Evolutionary conservation across 1,140 invertebrate genomes (phyloP).

Genomic region (Atopsyche davidsoni): DNA sequence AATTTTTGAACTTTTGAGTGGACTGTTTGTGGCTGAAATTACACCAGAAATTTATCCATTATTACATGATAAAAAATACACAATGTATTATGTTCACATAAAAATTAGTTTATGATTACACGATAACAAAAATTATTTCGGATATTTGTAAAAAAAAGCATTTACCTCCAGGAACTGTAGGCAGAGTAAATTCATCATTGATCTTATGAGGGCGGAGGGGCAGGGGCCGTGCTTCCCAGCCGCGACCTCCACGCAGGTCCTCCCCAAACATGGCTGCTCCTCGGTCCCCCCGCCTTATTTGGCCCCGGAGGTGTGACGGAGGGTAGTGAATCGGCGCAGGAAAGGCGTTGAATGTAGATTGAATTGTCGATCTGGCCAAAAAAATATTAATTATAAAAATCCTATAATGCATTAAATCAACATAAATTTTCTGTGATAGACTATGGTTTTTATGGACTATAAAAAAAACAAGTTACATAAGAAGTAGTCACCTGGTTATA

Average conservation of each 20-base stretch:
- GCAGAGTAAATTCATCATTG: slow-evolving; percentile 43
- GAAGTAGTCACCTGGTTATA: not conserved
- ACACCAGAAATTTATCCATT: no score
- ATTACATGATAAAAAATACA: no score
- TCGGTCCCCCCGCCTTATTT: slow-evolving; percentile 9
- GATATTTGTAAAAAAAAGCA: no score
- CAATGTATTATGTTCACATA: no score
- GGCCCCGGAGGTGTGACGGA: not conserved
- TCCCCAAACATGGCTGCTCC: slow-evolving; percentile 11
- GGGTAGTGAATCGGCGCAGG: slow-evolving; percentile 9
- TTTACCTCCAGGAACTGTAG: slow-evolving; percentile 47
- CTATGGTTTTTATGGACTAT: no score
- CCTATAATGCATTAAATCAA: no score
- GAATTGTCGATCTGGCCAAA: slow-evolving; percentile 4
- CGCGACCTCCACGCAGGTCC: slow-evolving; percentile 7
- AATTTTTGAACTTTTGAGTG: slow-evolving; percentile 23
- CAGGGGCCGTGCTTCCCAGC: slow-evolving; percentile 16
- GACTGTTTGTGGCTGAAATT: slow-evolving; percentile 20
- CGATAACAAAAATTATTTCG: slow-evolving; percentile 7
- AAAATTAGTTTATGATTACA: not conserved
- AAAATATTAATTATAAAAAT: slow-evolving; percentile 4
- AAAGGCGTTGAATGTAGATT: slow-evolving; percentile 2
- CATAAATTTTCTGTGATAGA: no score
- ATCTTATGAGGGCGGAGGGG: slow-evolving; percentile 14
- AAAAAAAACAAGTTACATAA: no score